Conservation (phyloP, 2,797 vertebrate species). For the Botia kubotai region DNA sequence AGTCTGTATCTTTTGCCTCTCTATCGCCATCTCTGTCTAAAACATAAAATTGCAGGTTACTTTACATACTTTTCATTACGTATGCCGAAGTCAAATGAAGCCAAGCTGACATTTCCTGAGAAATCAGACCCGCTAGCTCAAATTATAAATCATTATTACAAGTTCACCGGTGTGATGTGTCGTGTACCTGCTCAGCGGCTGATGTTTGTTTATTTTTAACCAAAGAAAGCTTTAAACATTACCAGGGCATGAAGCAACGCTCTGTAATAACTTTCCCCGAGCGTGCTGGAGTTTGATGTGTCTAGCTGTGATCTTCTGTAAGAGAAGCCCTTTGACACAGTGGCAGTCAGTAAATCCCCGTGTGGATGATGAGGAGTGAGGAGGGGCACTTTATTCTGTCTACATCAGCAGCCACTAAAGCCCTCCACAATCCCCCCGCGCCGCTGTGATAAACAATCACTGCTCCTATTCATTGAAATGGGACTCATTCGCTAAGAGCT, state of each 20-base stretch:
- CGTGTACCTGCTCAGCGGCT: too few species aligned
- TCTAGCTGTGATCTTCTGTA: constrained; percentile 61
- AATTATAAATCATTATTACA: too few species aligned
- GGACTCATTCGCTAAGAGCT: constrained; percentile 63
- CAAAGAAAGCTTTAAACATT: constrained; percentile 52
- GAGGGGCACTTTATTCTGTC: constrained; percentile 46
- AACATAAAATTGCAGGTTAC: too few species aligned
- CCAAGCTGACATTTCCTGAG: too few species aligned
- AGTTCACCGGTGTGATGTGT: too few species aligned
- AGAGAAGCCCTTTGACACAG: constrained; percentile 54
- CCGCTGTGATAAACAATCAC: constrained; percentile 32
- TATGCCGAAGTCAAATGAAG: too few species aligned
- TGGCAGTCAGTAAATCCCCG: constrained; percentile 49
- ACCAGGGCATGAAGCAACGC: constrained; percentile 55
- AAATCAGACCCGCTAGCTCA: too few species aligned
- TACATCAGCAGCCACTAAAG: constrained; percentile 62
- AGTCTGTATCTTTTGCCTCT: constrained; percentile 2
- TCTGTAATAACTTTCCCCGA: constrained; percentile 61
- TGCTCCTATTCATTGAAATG: constrained; percentile 73
- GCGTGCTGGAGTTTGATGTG: constrained; percentile 54
- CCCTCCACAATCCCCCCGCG: constrained; percentile 55
- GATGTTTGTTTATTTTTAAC: too few species aligned
- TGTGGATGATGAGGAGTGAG: constrained; percentile 32
- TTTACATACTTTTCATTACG: too few species aligned
- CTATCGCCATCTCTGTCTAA: too few species aligned